Percentiles rank a stretch among this genome's conserved stretches.
These are phyloP conservation scores for Drosophila phalerata DNA, from an alignment of 2,888 invertebrate species.

Conservation along the genomic window DNA sequence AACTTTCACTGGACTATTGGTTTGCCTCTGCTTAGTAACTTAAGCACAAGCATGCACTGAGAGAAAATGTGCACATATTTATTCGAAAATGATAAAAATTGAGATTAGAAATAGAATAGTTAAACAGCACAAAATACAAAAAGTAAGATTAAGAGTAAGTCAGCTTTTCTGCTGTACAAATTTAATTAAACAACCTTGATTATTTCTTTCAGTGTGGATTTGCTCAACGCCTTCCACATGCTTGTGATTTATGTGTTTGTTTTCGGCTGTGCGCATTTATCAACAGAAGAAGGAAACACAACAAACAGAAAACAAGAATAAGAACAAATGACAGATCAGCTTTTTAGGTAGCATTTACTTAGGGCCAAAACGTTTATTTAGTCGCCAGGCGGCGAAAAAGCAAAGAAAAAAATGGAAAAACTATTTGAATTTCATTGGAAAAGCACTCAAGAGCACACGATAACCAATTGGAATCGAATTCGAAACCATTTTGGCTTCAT, in stretches of 20 bases:
- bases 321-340: conserved; percentile 60
- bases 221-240: conserved; percentile 37
- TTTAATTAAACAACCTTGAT: not conserved
- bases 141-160: too few species aligned
- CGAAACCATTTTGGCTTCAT: conserved; percentile 24
- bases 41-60: not conserved
- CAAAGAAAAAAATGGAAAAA: conserved; percentile 17
- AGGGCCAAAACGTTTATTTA: conserved; percentile 46
- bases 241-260: conserved; percentile 77
- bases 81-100: too few species aligned
- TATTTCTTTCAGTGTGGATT: conserved; percentile 16
- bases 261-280: conserved; percentile 73
- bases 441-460: conserved; percentile 45
- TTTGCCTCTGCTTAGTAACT: not conserved
- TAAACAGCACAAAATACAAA: too few species aligned
- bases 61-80: not conserved
- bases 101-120: too few species aligned
- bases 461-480: conserved; percentile 38
- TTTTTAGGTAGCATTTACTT: conserved; percentile 43
- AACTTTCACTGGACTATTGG: conserved; percentile 9
- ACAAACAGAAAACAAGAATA: conserved; percentile 22
- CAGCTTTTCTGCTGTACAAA: not conserved
- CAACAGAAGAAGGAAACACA: conserved; percentile 47
- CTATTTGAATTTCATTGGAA: conserved; percentile 62
- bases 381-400: conserved; percentile 16